Conservation (phyloP, 1,140 invertebrate species). For the Grapholita molesta region DNA sequence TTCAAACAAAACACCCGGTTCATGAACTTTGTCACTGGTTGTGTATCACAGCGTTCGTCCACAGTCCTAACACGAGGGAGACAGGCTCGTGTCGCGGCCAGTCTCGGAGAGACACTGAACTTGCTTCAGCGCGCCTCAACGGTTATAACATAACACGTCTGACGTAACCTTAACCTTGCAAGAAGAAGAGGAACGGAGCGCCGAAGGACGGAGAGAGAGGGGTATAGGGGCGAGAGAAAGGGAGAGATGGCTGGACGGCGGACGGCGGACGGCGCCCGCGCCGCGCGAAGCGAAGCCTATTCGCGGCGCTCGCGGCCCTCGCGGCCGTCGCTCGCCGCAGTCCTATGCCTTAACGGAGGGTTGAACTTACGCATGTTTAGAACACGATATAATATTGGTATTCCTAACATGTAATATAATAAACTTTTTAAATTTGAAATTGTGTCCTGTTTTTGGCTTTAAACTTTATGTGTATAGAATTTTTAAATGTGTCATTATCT, state of each 20-base stretch:
- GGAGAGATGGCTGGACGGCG: slow-evolving; percentile 55
- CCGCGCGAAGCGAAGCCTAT: slow-evolving; percentile 15
- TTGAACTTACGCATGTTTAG: too few species aligned
- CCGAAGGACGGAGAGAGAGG: slow-evolving; percentile 77
- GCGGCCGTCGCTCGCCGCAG: slow-evolving; percentile 25
- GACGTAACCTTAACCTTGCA: slow-evolving; percentile 79
- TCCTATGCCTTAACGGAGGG: too few species aligned
- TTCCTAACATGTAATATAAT: too few species aligned
- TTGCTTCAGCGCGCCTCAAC: slow-evolving; percentile 75
- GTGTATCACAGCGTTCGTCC: slow-evolving; percentile 62
- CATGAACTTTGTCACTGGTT: slow-evolving; percentile 75
- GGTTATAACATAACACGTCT: slow-evolving; percentile 79
- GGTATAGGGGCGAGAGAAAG: slow-evolving; percentile 70
- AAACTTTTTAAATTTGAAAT: too few species aligned
- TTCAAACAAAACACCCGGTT: slow-evolving; percentile 74
- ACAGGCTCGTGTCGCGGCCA: slow-evolving; percentile 69
- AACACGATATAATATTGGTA: neutral
- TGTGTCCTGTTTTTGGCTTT: too few species aligned
- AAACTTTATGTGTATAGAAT: too few species aligned
- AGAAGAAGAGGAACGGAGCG: slow-evolving; percentile 76
- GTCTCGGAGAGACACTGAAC: slow-evolving; percentile 78
- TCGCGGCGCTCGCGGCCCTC: slow-evolving; percentile 33
- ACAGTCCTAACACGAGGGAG: slow-evolving; percentile 57
- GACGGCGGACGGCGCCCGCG: slow-evolving; percentile 26
- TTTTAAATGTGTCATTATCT: too few species aligned